A percentile compares a stretch with the other conserved stretches of the same genome.
phyloP scores from a whole-genome alignment of 2,797 vertebrate genomes.

The Numenius phaeopus region DNA sequence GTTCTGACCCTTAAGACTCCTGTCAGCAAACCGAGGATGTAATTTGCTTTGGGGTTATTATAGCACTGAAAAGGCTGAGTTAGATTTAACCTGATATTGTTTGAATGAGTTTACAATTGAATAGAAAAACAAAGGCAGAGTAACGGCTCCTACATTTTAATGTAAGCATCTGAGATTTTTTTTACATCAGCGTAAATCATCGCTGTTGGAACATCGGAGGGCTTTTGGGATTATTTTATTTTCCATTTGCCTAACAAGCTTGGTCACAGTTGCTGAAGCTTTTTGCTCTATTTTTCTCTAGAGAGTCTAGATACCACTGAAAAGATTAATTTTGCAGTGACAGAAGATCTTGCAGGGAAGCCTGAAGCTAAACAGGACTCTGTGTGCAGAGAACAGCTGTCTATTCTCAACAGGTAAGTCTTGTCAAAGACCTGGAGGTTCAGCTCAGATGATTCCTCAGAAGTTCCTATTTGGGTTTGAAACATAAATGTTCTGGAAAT shows the following conservation, averaged over 20 bases:
- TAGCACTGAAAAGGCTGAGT: background rate
- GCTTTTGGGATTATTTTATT: background rate
- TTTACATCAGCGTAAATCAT: background rate
- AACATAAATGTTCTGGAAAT: background rate
- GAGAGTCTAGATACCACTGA: background rate
- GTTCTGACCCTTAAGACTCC: background rate
- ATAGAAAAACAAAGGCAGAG: background rate
- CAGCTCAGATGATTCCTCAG: background rate
- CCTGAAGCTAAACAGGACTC: background rate
- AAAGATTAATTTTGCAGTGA: background rate
- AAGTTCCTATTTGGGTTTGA: background rate
- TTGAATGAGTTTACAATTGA: background rate
- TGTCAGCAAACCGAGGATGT: slow-evolving; percentile 1
- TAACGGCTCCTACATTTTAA: background rate
- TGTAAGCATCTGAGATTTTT: background rate
- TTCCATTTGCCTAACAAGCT: background rate
- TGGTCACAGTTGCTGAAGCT: background rate
- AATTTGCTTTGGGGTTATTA: background rate
- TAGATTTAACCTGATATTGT: background rate
- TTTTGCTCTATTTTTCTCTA: background rate
- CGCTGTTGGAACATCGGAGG: accelerated
- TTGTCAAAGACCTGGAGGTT: background rate
- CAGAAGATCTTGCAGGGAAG: background rate
- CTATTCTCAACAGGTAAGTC: background rate
- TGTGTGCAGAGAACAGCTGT: background rate